A percentile compares a stretch with the other conserved stretches of the same genome.
Evolutionary conservation across 2,888 invertebrate species (phyloP).

Genomic region (Sesamia inferens): DNA sequence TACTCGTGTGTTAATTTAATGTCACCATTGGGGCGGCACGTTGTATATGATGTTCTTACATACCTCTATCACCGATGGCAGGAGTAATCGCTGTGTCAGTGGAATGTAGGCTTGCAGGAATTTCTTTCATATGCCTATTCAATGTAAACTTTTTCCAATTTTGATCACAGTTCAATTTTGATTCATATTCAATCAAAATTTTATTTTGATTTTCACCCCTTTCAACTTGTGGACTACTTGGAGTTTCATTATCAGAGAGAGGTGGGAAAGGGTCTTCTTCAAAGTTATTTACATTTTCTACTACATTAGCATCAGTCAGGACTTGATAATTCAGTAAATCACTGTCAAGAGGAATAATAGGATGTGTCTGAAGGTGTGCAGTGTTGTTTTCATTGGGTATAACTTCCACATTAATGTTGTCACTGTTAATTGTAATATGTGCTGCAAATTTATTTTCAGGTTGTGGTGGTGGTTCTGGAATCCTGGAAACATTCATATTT

Average conservation of each 20-base stretch:
- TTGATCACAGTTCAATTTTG: not conserved
- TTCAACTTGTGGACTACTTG: not conserved
- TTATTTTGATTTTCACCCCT: constrained; percentile 1
- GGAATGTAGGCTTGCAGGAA: not conserved
- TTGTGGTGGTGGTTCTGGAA: constrained; percentile 25
- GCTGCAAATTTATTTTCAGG: constrained; percentile 49
- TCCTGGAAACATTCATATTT: constrained; percentile 46
- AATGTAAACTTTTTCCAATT: not conserved
- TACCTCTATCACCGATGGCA: constrained; percentile 33
- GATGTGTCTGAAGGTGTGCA: not conserved
- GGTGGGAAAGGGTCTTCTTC: constrained; percentile 1
- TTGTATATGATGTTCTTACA: not conserved
- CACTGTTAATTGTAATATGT: constrained; percentile 54
- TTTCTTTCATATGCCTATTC: constrained; percentile 4
- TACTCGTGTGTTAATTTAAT: no score
- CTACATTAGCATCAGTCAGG: constrained; percentile 33
- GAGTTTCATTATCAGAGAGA: constrained; percentile 16
- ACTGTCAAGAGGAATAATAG: constrained; percentile 16
- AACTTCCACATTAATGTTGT: constrained; percentile 60
- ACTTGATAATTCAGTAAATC: constrained; percentile 34
- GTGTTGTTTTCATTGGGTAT: constrained; percentile 37
- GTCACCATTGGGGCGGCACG: no score
- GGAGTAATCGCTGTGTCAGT: constrained; percentile 5
- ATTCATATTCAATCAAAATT: not conserved
- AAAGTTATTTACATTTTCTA: constrained; percentile 14